These are phyloP conservation scores for Selene dorsalis DNA, from an alignment of 2,797 vertebrate species.

Conservation along the genomic window DNA sequence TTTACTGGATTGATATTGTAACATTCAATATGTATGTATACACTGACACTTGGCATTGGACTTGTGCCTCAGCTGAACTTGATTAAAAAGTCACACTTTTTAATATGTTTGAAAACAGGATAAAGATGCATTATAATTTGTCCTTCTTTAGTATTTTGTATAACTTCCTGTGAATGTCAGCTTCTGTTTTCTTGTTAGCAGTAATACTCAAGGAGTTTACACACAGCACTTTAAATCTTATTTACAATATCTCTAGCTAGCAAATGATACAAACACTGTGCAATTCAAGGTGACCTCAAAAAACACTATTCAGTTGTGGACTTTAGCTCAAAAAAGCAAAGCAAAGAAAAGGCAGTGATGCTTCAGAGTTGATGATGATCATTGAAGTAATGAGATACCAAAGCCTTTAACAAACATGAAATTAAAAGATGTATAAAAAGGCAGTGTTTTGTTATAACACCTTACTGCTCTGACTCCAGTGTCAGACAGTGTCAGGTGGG, in stretches of 20 bases:
- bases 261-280: background rate
- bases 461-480: background rate
- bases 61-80: background rate
- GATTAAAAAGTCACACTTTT: background rate
- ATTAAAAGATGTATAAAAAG: background rate
- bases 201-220: background rate
- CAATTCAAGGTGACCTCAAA: background rate
- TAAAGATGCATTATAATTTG: background rate
- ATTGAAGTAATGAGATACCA: background rate
- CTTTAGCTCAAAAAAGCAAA: background rate
- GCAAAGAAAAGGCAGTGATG: background rate
- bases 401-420: background rate
- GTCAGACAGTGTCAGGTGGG: slow-evolving; percentile 22
- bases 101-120: background rate
- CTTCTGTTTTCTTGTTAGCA: background rate
- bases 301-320: background rate
- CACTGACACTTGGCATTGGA: background rate
- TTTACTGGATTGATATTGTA: background rate
- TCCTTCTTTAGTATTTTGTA: background rate
- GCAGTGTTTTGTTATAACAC: background rate
- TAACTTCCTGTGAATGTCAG: background rate
- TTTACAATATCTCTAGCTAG: slow-evolving; percentile 11
- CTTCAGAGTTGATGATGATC: background rate
- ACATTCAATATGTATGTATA: slow-evolving; percentile 1
- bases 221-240: background rate